Conservation (phyloP, 2,113 vertebrate genomes). For the Apodemus speciosus region DNA sequence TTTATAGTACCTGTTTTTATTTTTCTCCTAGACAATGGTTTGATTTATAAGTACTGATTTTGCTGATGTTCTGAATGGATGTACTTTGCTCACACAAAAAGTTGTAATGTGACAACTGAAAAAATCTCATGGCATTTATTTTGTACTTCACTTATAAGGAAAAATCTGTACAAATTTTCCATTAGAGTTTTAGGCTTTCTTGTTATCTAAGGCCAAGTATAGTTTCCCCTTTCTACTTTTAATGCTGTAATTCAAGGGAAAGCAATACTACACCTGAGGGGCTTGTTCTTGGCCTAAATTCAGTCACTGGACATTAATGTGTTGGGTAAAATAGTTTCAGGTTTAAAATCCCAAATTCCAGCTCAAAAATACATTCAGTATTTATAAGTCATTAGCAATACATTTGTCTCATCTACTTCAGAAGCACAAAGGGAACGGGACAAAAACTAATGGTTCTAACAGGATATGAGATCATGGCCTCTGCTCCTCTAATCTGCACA, state of each 20-base stretch:
- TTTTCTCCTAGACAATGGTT: not conserved
- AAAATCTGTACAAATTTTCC: not conserved
- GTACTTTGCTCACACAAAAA: slow-evolving; percentile 20
- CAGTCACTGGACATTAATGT: not conserved
- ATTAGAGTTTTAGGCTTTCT: slow-evolving; percentile 18
- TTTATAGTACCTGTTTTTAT: not conserved
- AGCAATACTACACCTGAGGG: not conserved
- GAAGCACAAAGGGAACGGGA: not conserved
- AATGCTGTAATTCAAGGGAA: slow-evolving; percentile 6
- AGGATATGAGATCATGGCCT: not conserved
- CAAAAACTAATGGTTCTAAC: not conserved
- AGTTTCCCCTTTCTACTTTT: slow-evolving; percentile 11
- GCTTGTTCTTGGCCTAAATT: not conserved
- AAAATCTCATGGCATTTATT: slow-evolving; percentile 7
- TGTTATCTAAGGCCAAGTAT: slow-evolving; percentile 4
- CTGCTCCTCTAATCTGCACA: not conserved
- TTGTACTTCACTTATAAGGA: not conserved
- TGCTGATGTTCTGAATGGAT: slow-evolving; percentile 4
- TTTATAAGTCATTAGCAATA: not conserved
- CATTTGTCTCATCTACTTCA: slow-evolving; percentile 13
- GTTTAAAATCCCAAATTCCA: slow-evolving; percentile 19
- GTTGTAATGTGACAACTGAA: not conserved
- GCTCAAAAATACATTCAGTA: slow-evolving; percentile 19
- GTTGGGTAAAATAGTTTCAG: not conserved
- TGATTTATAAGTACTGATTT: not conserved